A percentile compares a stretch with the other conserved stretches of the same genome.
phyloP scores from a whole-genome alignment of 2,113 vertebrate species.

The Podarcis raffonei region DNA sequence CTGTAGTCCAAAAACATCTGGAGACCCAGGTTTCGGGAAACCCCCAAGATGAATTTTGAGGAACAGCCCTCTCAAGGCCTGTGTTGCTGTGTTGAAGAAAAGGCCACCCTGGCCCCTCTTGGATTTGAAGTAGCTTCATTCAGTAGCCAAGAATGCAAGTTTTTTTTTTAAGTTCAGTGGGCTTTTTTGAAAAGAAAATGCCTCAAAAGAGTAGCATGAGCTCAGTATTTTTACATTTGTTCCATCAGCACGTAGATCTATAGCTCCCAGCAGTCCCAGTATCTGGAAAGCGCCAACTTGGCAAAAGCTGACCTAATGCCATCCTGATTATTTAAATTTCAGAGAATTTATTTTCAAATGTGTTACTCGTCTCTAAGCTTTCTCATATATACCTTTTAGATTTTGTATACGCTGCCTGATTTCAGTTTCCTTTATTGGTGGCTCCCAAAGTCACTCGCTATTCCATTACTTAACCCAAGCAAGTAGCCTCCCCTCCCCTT shows the following conservation, averaged over 20 bases:
- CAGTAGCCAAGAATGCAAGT: background rate
- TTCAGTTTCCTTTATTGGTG: background rate
- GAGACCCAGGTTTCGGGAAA: no score
- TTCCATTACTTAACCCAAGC: no score
- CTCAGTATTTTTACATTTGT: background rate
- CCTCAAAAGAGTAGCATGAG: background rate
- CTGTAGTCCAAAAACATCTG: no score
- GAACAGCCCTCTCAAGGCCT: no score
- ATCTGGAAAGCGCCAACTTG: no score
- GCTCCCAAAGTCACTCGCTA: background rate
- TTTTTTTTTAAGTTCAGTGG: background rate
- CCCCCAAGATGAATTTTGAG: no score
- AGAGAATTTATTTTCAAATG: background rate
- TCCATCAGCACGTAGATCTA: background rate
- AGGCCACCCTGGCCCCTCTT: background rate
- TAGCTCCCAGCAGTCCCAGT: no score
- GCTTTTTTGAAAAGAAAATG: background rate
- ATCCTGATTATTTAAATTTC: background rate
- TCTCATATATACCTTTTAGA: no score
- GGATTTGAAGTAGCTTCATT: background rate
- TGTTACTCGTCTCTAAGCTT: background rate
- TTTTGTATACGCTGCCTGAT: background rate
- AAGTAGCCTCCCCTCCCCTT: background rate
- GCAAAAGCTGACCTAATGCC: background rate
- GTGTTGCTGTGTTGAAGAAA: background rate